Percentiles rank a stretch among this genome's conserved stretches.
These are phyloP conservation scores for Botia almorhae DNA, from an alignment of 2,797 vertebrate species.

Conservation along the genomic window DNA sequence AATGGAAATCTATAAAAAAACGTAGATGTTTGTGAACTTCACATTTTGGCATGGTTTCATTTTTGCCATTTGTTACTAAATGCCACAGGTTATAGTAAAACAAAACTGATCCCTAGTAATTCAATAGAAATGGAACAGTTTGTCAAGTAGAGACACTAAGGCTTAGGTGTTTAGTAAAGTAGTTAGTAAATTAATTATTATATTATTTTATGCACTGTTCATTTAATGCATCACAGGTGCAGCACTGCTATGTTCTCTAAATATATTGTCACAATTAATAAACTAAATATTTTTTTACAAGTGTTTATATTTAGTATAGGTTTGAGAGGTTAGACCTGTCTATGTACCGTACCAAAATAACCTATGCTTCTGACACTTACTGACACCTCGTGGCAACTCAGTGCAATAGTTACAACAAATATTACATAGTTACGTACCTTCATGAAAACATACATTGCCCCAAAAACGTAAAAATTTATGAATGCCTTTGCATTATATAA, in stretches of 20 bases:
- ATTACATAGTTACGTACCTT: too few species aligned
- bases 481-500: too few species aligned
- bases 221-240: neutral
- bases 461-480: too few species aligned
- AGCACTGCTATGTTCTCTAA: neutral
- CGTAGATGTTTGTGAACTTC: neutral
- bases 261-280: neutral
- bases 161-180: too few species aligned
- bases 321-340: neutral
- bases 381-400: constrained; percentile 66
- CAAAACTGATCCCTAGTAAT: too few species aligned
- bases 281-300: neutral
- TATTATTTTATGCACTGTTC: too few species aligned
- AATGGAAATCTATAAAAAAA: neutral
- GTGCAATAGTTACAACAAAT: neutral
- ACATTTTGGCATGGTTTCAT: neutral
- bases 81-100: too few species aligned
- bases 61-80: neutral
- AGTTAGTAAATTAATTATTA: too few species aligned
- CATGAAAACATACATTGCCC: too few species aligned
- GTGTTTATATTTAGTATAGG: neutral
- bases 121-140: too few species aligned
- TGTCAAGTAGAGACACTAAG: too few species aligned
- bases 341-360: neutral
- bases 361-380: constrained; percentile 39